Evolutionary conservation across 2,113 vertebrate genomes (phyloP).

Genomic region (Hyperopisus bebe): DNA sequence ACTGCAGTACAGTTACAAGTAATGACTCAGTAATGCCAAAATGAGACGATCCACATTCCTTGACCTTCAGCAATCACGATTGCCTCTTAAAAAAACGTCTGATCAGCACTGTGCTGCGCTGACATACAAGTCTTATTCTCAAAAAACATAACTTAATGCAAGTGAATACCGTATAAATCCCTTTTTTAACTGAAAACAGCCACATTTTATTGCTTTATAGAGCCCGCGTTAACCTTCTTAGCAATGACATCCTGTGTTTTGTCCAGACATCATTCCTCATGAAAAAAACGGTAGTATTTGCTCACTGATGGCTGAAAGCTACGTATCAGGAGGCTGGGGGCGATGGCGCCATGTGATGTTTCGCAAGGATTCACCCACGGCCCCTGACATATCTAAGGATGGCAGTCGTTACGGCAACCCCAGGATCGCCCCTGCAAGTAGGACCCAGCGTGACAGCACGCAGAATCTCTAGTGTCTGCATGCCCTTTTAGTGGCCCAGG

Average conservation of each 20-base stretch:
- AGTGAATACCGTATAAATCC: too few species aligned
- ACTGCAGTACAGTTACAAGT: conserved; percentile 11
- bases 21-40: conserved; percentile 14
- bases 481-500: background rate
- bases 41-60: background rate
- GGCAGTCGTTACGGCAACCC: background rate
- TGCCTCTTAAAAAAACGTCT: background rate
- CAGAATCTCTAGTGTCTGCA: background rate
- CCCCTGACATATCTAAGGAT: background rate
- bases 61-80: conserved; percentile 8
- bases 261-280: background rate
- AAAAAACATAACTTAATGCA: background rate
- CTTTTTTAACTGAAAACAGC: background rate
- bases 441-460: background rate
- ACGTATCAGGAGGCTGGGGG: background rate
- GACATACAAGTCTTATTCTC: background rate
- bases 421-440: background rate
- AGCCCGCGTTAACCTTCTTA: background rate
- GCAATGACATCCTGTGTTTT: background rate
- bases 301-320: background rate
- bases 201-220: background rate
- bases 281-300: background rate
- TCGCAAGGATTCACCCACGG: background rate
- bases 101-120: background rate
- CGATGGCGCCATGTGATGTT: background rate